Evolutionary conservation across 2,797 vertebrate genomes (phyloP), one percentile per base, ranked within the genome.

Genomic region (Syncerus caffer): DNA sequence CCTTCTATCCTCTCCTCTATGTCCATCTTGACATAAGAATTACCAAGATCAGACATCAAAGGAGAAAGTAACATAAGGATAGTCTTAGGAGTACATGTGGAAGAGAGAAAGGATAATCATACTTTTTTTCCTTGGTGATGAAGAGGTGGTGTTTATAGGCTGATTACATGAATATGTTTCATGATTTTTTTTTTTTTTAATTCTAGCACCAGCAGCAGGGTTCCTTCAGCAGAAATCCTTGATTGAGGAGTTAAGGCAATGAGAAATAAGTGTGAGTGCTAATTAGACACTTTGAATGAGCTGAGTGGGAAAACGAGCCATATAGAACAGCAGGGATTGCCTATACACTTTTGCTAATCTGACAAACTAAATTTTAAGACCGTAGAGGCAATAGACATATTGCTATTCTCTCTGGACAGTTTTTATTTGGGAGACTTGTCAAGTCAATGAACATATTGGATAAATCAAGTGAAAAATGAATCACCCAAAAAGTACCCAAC

Each of bases 401-500:
- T 78, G 25, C 29, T 90, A 93, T 98, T 98, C 94, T 98, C 98
- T 98, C 98, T 98, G 98, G 98, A 98, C 96, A 97, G 97, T 98
- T 98, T 98, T 97, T 95, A 98, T 98, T 98, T 98, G 98, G 97
- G 98, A 98, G 78, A 98, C 98, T 97, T 98, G 98, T 98, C 97
- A 98, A 97, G 96, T 85, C 98, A 97, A 27, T 1, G 74, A 98
- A 98, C 97, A 96, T 91, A 95, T 93, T 98, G 98, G 98, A 98
- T 98, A 97, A 98, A 98, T 98, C 97, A 97, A 95, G 96, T 93
- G 67, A 98, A 98, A 98, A 98, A 96, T 83, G 92, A 98, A 98
- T 98, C 96, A 96, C 98, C 97, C 94, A 96, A 97, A 98, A 58
- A 95, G 98, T 96, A 98, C 91, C 76, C 55, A 96, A 98, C 98